Base-by-base conservation (phyloP, 2,797 vertebrate genomes). In the Miichthys miiuy region DNA sequence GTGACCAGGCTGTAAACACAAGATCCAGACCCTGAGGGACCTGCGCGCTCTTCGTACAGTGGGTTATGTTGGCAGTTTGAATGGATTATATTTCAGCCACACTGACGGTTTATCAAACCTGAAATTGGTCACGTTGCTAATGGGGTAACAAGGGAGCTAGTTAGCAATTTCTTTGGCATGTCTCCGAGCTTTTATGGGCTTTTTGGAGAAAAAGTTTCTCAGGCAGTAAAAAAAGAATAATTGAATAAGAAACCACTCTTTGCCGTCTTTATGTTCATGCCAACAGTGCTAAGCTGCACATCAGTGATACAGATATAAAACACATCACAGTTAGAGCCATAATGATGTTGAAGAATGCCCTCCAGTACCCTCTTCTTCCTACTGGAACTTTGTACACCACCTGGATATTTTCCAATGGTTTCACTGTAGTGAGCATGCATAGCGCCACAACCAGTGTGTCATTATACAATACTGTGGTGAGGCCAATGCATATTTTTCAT, bases 391-490 rank as follows among this genome's bases (percentile, higher is more conserved):
- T 85, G 82, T 77, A 72, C 86, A 85, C 70, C 84, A 89, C 90
- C 87, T 94, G 94, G 93, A 85, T 63, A 17, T 67, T 79, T 77
- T 91, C 89, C 89, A 93, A 42, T 69, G 85, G 84, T 88, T 92
- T 92, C 83, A 83, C 90, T 91, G 85, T 69, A 80, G 85, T 80
- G 84, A 89, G 87, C 88, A 85, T 88, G 85, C 91, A 88, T 83
- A 84, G 82, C 84, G 25, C 89, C 80, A 88, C 88, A 89, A 88
- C 91, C 86, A 93, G 88, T 73, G 81, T 96, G 89, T 95, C 88
- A 96, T 96, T 96, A 95, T 91, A 83, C 93, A 93, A 93, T 90
- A 88, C 90, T 95, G 95, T 80, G 95, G 95, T 91, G 73, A 89
- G 90, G 93, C 91, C 89, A 82, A 88, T 77, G 91, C 93, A 93